These are phyloP conservation scores for Platypus cylindrus DNA, from an alignment of 2,888 invertebrate genomes.

Conservation along the genomic window DNA sequence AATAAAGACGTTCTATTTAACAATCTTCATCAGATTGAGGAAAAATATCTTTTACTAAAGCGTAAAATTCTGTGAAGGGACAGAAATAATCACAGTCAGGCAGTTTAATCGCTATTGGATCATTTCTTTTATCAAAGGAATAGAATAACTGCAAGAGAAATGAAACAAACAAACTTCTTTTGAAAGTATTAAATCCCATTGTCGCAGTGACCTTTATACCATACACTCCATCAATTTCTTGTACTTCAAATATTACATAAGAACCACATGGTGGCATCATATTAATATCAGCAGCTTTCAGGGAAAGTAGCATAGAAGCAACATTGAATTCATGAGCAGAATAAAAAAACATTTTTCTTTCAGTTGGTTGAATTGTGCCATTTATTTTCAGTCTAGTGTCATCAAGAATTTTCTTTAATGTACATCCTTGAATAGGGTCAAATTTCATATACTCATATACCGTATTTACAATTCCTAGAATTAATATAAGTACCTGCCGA, in stretches of 20 bases:
- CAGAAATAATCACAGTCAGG: conserved; percentile 16
- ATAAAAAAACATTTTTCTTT: conserved; percentile 26
- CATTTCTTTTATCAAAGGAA: conserved; percentile 19
- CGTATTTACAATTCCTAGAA: too few relatives aligned
- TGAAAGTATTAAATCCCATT: too few relatives aligned
- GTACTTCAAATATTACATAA: conserved; percentile 25
- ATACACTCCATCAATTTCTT: conserved; percentile 17
- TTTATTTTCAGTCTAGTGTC: conserved; percentile 21
- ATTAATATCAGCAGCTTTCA: conserved; percentile 17
- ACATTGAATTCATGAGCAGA: conserved; percentile 28
- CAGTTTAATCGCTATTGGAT: conserved; percentile 12
- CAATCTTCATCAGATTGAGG: conserved; percentile 16
- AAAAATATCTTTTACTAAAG: conserved; percentile 11
- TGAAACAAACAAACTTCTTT: too few relatives aligned
- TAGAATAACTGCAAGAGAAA: too few relatives aligned
- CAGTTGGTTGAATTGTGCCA: conserved; percentile 10
- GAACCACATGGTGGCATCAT: conserved; percentile 25
- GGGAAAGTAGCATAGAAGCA: conserved; percentile 20
- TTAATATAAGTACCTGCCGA: conserved; percentile 6
- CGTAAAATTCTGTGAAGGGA: conserved; percentile 11
- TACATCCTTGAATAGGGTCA: too few relatives aligned
- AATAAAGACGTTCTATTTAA: too few relatives aligned
- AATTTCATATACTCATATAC: too few relatives aligned
- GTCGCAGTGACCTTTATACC: too few relatives aligned
- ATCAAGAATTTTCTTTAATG: conserved; percentile 24